A percentile compares a stretch with the other conserved stretches of the same genome.
Conservation (phyloP, 2,797 vertebrate species). For the Coregonus sp. region DNA sequence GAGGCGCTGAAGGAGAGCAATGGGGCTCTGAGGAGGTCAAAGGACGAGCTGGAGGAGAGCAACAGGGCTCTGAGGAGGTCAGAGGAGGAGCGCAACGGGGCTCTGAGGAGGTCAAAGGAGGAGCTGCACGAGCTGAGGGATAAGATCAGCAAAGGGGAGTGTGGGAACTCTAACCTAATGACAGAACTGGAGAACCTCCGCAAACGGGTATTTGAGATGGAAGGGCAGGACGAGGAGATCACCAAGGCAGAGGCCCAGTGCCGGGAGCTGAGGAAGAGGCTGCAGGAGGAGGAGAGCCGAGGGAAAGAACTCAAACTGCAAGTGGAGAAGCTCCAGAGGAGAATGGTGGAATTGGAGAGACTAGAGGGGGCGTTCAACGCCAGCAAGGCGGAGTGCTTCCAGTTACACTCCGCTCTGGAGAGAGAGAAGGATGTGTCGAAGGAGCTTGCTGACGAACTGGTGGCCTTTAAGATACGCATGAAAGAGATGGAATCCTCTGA, state of each 20-base stretch:
- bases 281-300: slow-evolving; percentile 87
- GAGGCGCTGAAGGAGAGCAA: slow-evolving; percentile 91
- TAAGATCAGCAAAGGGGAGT: slow-evolving; percentile 90
- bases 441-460: slow-evolving; percentile 91
- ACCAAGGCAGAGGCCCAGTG: slow-evolving; percentile 91
- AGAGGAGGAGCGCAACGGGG: slow-evolving; percentile 87
- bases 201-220: slow-evolving; percentile 92
- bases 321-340: slow-evolving; percentile 91
- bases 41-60: slow-evolving; percentile 89
- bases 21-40: slow-evolving; percentile 84
- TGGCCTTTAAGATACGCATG: slow-evolving; percentile 87
- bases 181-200: slow-evolving; percentile 91
- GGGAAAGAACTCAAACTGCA: slow-evolving; percentile 87
- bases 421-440: slow-evolving; percentile 88
- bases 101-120: slow-evolving; percentile 88
- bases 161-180: slow-evolving; percentile 90
- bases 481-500: slow-evolving; percentile 94
- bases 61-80: slow-evolving; percentile 87
- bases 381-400: slow-evolving; percentile 86
- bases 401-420: slow-evolving; percentile 86
- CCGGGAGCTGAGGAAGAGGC: slow-evolving; percentile 86
- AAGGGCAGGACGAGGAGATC: slow-evolving; percentile 97
- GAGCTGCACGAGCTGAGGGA: slow-evolving; percentile 89
- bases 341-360: slow-evolving; percentile 92
- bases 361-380: slow-evolving; percentile 86